phyloP scores from a whole-genome alignment of 2,113 vertebrate species.

The Helogale parvula region DNA sequence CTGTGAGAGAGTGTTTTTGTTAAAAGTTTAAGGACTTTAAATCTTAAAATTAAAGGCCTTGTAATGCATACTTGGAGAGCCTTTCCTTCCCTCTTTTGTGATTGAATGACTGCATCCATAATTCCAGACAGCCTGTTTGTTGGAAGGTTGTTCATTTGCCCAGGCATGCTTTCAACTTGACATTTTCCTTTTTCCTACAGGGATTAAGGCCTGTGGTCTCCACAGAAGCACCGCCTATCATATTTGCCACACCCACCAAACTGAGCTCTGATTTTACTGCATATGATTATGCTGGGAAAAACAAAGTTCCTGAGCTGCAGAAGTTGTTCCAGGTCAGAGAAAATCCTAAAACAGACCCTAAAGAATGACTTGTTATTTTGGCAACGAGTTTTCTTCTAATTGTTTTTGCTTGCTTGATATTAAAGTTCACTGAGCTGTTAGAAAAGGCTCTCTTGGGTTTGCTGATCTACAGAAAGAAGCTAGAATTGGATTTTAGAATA shows the following conservation, averaged over 20 bases:
- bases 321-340: slow-evolving; percentile 93
- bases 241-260: slow-evolving; percentile 92
- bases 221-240: slow-evolving; percentile 87
- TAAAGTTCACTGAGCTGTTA: neutral
- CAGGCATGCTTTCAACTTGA: neutral
- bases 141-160: neutral
- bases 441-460: neutral
- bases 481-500: neutral
- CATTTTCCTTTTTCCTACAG: slow-evolving; percentile 83
- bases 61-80: neutral
- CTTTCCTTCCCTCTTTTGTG: neutral
- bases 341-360: neutral
- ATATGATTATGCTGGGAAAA: slow-evolving; percentile 85
- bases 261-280: slow-evolving; percentile 82
- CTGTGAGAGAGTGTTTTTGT: slow-evolving; percentile 46
- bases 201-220: slow-evolving; percentile 89
- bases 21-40: slow-evolving; percentile 4
- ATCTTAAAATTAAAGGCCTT: neutral
- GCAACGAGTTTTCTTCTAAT: neutral
- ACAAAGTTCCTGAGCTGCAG: slow-evolving; percentile 93
- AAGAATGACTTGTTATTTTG: neutral
- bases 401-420: slow-evolving; percentile 32
- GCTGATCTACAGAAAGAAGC: slow-evolving; percentile 9
- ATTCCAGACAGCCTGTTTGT: neutral
- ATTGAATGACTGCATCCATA: neutral